A percentile compares a stretch with the other conserved stretches of the same genome.
These are phyloP conservation scores for Poeciliopsis presidionis DNA, from an alignment of 2,797 vertebrate genomes.

Conservation along the genomic window DNA sequence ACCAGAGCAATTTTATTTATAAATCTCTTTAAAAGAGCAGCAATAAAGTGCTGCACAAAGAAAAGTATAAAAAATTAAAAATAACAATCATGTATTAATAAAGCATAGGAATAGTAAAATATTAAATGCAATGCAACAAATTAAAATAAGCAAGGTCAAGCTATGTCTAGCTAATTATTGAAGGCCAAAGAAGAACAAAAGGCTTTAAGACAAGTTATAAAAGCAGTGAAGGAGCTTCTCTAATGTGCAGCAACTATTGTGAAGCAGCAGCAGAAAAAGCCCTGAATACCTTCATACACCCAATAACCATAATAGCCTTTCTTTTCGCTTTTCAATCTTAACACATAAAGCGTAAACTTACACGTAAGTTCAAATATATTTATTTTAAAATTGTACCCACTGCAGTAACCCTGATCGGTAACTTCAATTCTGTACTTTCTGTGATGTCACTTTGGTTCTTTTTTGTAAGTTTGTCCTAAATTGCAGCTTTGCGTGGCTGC, in stretches of 20 bases:
- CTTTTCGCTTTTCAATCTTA: neutral
- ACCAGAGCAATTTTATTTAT: too few relatives aligned
- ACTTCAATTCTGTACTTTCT: conserved; percentile 7
- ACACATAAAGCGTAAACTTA: neutral
- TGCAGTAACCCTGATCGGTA: neutral
- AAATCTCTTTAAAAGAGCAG: too few relatives aligned
- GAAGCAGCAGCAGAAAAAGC: neutral
- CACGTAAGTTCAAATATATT: neutral
- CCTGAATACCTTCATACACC: neutral
- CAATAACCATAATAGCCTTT: neutral
- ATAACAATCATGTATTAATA: too few relatives aligned
- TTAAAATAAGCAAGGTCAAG: too few relatives aligned
- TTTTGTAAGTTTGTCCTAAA: neutral
- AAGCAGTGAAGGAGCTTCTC: neutral
- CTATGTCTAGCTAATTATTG: neutral
- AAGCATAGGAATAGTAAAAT: too few relatives aligned
- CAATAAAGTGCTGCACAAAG: too few relatives aligned
- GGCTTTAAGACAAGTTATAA: neutral
- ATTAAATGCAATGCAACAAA: too few relatives aligned
- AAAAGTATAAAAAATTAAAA: too few relatives aligned
- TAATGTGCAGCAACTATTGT: neutral
- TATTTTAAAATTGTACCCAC: neutral
- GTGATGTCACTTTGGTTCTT: neutral
- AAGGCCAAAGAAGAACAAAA: neutral
- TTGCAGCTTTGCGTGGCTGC: neutral